Conservation (phyloP, 2,888 invertebrate genomes). For the Caenorhabditis macrosperma region DNA sequence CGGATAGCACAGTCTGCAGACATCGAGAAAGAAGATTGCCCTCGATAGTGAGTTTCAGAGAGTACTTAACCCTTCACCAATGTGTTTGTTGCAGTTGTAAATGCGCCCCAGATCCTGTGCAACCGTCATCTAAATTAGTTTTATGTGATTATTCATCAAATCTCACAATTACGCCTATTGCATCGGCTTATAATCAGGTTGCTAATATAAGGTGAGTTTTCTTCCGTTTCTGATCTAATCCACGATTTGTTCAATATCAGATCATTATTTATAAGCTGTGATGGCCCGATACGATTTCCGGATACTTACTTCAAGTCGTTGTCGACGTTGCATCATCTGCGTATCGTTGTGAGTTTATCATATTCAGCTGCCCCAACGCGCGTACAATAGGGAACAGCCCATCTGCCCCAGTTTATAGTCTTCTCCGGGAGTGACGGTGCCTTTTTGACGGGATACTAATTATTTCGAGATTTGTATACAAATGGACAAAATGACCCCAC, state of each 20-base stretch:
- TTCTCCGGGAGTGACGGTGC: background rate
- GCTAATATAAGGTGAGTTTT: conserved; percentile 44
- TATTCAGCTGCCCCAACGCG: conserved; percentile 24
- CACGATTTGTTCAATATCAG: conserved; percentile 13
- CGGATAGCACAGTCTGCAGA: conserved; percentile 2
- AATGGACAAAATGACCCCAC: background rate
- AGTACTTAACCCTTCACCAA: background rate
- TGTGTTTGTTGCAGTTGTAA: conserved; percentile 68
- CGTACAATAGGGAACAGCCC: background rate
- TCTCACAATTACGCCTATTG: conserved; percentile 17
- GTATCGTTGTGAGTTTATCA: conserved; percentile 56
- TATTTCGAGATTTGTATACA: conserved; percentile 19
- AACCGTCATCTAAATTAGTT: conserved; percentile 49
- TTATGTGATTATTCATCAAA: conserved; percentile 58
- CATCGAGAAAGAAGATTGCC: conserved; percentile 28
- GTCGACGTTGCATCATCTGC: conserved; percentile 55
- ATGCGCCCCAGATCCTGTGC: conserved; percentile 72
- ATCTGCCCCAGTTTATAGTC: conserved; percentile 28
- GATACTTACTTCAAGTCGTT: conserved; percentile 47
- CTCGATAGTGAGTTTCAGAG: conserved; percentile 37
- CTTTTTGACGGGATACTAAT: conserved; percentile 9
- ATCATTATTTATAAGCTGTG: conserved; percentile 56
- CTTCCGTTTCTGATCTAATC: background rate
- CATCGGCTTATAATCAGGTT: conserved; percentile 29
- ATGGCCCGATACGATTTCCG: conserved; percentile 30